Percentiles rank a stretch among this genome's conserved stretches.
phyloP scores from a whole-genome alignment of 2,113 vertebrate genomes.

The Dicaeum eximium region DNA sequence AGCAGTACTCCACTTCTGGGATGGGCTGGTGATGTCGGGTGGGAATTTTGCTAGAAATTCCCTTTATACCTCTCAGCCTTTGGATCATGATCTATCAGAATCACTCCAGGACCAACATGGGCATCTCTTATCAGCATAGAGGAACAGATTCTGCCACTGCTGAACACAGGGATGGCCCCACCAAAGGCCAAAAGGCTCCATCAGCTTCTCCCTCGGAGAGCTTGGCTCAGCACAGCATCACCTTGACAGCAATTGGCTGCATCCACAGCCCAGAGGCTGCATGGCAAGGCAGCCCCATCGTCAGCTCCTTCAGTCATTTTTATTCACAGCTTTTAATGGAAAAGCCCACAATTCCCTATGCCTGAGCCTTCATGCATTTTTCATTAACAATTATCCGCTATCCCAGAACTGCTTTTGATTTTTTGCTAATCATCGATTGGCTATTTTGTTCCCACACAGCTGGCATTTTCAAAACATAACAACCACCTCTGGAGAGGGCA shows the following conservation, averaged over 20 bases:
- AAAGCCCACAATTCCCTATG: slow-evolving; percentile 32
- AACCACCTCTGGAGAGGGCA: slow-evolving; percentile 50
- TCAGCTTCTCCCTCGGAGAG: neutral
- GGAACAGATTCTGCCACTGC: neutral
- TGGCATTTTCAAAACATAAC: slow-evolving; percentile 60
- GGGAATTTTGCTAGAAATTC: neutral
- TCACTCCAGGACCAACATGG: neutral
- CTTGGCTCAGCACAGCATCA: neutral
- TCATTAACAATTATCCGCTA: slow-evolving; percentile 48
- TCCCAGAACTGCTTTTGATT: slow-evolving; percentile 59
- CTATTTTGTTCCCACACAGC: slow-evolving; percentile 65
- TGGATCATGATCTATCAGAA: rapidly evolving
- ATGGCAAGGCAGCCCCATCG: neutral
- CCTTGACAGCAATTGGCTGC: rapidly evolving
- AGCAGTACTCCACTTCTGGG: neutral
- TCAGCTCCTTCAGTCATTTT: neutral
- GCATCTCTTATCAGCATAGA: neutral
- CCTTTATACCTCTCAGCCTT: neutral
- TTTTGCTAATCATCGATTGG: slow-evolving; percentile 59
- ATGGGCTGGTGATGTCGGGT: rapidly evolving
- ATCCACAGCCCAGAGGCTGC: neutral
- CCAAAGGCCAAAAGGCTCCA: neutral
- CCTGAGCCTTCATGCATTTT: slow-evolving; percentile 57
- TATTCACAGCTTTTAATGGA: slow-evolving; percentile 60
- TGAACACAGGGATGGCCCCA: neutral